Base-by-base conservation (phyloP, 2,113 vertebrate genomes). In the Trogon melanurus region DNA sequence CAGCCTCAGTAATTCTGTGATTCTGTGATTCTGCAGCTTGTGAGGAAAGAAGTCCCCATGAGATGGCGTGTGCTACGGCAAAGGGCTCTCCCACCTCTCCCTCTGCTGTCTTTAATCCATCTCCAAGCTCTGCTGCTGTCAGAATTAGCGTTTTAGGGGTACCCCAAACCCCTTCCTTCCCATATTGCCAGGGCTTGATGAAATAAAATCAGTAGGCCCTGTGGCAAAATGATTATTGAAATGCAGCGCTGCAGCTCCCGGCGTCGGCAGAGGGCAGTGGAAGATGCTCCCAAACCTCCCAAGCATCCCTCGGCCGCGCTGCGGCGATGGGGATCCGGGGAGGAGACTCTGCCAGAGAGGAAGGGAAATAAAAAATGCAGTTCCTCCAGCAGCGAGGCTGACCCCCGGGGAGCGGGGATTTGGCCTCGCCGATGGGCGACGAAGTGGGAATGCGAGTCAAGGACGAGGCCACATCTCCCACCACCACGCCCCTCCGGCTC, bases 231-330 rank as follows among this genome's bases (percentile, higher is more conserved):
- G 60, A 30, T 47, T 54, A 54, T 72, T 26, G 64, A 71, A 72
- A 79, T 19, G 1, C 3, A 47, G 38, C 38, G 20, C 27, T 13
- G 58, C 13, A 3, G 78, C 88, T 84, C 16, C 12, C 44, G 3
- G 34, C 3, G 84, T 92, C 95, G 45, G 93, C 95, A 97, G 96
- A 92, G 96, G 96, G 96, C 94, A 95, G 92, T 95, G 93, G 83
- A 96, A 94, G 95, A 96, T 89, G 80, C 88, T 91, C 38, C 57
- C 85, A 92, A 85, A 12, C 7, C 66, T 91, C 38, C 67, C 65
- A 6, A 81, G 58, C 85, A 48, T 79, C 25, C 19, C 36, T 57
- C 11, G 4, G 83, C 69, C 6, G 11, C 6, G 30, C 69, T 26
- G 79, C 9, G 6, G 85, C 85, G 72, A 32, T 74, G 79, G 85